A percentile compares a stretch with the other conserved stretches of the same genome.
These are phyloP conservation scores for Falco novaeseelandiae DNA, from an alignment of 2,797 vertebrate genomes.

Conservation along the genomic window DNA sequence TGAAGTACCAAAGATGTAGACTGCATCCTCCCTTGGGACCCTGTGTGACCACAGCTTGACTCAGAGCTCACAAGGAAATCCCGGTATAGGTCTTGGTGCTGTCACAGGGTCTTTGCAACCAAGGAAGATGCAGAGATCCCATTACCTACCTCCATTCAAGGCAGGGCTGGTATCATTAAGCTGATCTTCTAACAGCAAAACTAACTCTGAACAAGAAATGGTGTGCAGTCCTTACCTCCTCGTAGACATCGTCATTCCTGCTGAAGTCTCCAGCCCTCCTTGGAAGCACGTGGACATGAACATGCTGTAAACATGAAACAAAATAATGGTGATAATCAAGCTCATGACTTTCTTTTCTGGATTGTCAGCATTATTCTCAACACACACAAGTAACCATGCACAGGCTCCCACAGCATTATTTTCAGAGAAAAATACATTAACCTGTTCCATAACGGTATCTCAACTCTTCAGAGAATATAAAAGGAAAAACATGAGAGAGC, in stretches of 20 bases:
- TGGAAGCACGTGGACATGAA: slow-evolving; percentile 86
- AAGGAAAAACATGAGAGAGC: slow-evolving; percentile 36
- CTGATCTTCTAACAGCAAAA: background rate
- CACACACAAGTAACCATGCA: background rate
- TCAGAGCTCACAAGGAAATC: background rate
- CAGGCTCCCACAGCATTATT: slow-evolving; percentile 28
- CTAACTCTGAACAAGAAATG: background rate
- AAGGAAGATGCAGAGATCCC: background rate
- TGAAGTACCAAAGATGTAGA: background rate
- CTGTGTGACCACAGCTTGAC: background rate
- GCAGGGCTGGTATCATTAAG: background rate
- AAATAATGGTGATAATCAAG: slow-evolving; percentile 38
- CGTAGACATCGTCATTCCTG: slow-evolving; percentile 83
- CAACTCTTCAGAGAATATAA: slow-evolving; percentile 31
- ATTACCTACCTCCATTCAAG: background rate
- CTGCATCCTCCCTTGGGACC: background rate
- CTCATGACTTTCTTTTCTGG: slow-evolving; percentile 1
- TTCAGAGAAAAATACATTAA: slow-evolving; percentile 58
- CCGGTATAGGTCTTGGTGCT: background rate
- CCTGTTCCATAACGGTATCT: slow-evolving; percentile 38
- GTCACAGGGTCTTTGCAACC: background rate
- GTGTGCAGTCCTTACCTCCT: slow-evolving; percentile 75
- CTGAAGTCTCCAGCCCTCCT: slow-evolving; percentile 84
- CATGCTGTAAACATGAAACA: slow-evolving; percentile 80
- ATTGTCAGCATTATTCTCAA: slow-evolving; percentile 40